Conservation (phyloP, 2,888 invertebrate genomes). For the Baronia brevicornis region DNA sequence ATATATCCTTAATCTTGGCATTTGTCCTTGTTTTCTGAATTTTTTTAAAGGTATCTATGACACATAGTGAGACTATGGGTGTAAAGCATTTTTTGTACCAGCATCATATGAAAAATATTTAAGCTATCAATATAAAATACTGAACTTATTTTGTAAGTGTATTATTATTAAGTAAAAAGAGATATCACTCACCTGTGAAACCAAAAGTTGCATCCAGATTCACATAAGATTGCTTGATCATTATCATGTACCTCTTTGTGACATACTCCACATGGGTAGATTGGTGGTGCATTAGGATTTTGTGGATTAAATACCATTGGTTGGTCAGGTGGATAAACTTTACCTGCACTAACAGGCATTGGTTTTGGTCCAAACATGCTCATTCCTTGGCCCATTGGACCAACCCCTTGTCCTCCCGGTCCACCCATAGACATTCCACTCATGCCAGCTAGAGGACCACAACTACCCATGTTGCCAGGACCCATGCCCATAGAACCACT, state of each 20-base stretch:
- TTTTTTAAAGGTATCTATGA: too few relatives aligned
- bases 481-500: constrained; percentile 67
- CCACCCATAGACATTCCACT: constrained; percentile 73
- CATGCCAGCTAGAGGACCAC: constrained; percentile 70
- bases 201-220: constrained; percentile 99
- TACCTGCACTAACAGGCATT: constrained; percentile 93
- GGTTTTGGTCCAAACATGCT: constrained; percentile 86
- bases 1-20: too few relatives aligned
- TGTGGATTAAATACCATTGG: constrained; percentile 99
- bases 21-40: too few relatives aligned
- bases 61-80: too few relatives aligned
- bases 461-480: constrained; percentile 66
- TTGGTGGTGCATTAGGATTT: constrained; percentile 98
- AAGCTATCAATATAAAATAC: constrained; percentile 7
- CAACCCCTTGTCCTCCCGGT: constrained; percentile 69
- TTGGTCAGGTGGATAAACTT: constrained; percentile 96
- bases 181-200: constrained; percentile 86
- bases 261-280: constrained; percentile 97
- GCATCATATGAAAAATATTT: background rate
- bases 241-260: constrained; percentile 99
- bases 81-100: too few relatives aligned
- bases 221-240: constrained; percentile 97
- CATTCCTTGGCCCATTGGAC: constrained; percentile 77
- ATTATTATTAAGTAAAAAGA: constrained; percentile 6
- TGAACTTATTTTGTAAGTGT: constrained; percentile 2